These are phyloP conservation scores for Leptopilina syphax DNA, from an alignment of 2,888 invertebrate genomes.

Conservation along the genomic window DNA sequence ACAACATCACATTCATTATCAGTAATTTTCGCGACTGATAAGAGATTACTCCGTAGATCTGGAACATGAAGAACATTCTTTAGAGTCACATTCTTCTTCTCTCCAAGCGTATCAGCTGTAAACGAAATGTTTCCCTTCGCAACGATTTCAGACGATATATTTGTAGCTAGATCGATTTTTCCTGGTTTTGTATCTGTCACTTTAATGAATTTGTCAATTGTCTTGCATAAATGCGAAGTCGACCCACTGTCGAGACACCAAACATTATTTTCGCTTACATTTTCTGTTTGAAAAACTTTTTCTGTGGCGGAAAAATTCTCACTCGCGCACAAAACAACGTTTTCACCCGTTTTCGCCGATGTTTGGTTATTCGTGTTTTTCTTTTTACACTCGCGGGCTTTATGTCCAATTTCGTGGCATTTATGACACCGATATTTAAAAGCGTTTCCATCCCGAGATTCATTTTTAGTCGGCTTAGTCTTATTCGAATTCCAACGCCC, in stretches of 20 bases:
- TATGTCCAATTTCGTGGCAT: constrained; percentile 50
- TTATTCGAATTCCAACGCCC: neutral
- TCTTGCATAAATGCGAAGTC: constrained; percentile 37
- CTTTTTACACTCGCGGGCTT: constrained; percentile 45
- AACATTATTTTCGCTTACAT: neutral
- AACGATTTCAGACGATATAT: constrained; percentile 38
- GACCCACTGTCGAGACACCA: constrained; percentile 45
- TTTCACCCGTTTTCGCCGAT: neutral
- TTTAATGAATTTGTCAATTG: constrained; percentile 24
- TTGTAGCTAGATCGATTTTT: constrained; percentile 47
- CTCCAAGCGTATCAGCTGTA: constrained; percentile 35
- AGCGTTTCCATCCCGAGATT: neutral
- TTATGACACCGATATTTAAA: constrained; percentile 45
- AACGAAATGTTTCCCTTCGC: constrained; percentile 44
- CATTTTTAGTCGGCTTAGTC: neutral
- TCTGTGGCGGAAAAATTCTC: constrained; percentile 40
- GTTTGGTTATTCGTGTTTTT: constrained; percentile 12
- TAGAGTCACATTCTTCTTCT: constrained; percentile 37
- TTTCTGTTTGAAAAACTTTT: constrained; percentile 4
- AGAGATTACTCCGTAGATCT: constrained; percentile 42
- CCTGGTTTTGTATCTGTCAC: constrained; percentile 12
- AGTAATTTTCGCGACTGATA: constrained; percentile 47
- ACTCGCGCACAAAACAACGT: neutral
- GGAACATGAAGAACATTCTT: constrained; percentile 42
- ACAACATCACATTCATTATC: constrained; percentile 10